phyloP scores from a whole-genome alignment of 2,888 invertebrate species.

The Drosophila anomalipes region DNA sequence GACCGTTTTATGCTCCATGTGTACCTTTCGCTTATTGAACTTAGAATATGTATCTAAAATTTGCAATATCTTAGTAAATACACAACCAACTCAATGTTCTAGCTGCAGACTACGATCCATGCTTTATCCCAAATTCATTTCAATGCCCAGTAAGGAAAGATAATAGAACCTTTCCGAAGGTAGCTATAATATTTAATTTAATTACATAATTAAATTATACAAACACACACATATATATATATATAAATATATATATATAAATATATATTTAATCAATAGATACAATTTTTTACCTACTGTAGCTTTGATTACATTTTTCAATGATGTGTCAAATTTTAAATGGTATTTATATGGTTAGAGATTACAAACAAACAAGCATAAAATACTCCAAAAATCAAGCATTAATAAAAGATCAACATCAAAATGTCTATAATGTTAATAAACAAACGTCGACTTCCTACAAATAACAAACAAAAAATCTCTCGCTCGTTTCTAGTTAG shows the following conservation, averaged over 20 bases:
- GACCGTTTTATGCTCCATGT: constrained; percentile 80
- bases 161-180: constrained; percentile 73
- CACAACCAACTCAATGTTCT: constrained; percentile 51
- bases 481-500: constrained; percentile 38
- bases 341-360: constrained; percentile 68
- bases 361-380: constrained; percentile 30
- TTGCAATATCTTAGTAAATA: constrained; percentile 61
- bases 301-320: constrained; percentile 81
- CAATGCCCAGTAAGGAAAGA: constrained; percentile 8
- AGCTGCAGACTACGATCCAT: constrained; percentile 39
- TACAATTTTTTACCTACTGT: constrained; percentile 78
- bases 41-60: constrained; percentile 60
- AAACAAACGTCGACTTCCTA: constrained; percentile 58
- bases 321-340: constrained; percentile 81
- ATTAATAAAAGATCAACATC: constrained; percentile 18
- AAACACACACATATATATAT: constrained; percentile 17
- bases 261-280: constrained; percentile 62
- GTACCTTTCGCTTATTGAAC: constrained; percentile 80
- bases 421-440: constrained; percentile 21
- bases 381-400: constrained; percentile 18
- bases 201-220: constrained; percentile 49
- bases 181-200: constrained; percentile 65
- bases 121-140: constrained; percentile 25
- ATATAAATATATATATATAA: constrained; percentile 9
- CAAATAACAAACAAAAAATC: constrained; percentile 14